Conservation (phyloP, 2,797 vertebrate species). For the Champsocephalus gunnari region DNA sequence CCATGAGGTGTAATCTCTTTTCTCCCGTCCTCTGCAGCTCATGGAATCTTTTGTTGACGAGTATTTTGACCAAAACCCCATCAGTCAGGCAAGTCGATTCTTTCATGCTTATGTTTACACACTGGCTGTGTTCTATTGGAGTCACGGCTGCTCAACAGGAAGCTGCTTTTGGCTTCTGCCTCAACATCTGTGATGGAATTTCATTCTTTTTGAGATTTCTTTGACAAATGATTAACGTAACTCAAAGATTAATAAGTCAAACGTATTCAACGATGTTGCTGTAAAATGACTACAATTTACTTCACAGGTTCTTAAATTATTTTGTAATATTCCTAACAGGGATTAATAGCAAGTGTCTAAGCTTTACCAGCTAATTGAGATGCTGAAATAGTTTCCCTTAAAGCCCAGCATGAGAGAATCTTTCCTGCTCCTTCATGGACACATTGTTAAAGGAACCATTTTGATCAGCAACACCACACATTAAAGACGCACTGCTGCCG, state of each 20-base stretch:
- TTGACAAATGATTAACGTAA: background rate
- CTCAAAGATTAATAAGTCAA: background rate
- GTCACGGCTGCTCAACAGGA: background rate
- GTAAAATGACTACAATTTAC: background rate
- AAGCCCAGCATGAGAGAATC: background rate
- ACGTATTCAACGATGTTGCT: background rate
- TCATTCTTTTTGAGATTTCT: background rate
- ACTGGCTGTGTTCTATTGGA: too few relatives aligned
- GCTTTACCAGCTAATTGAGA: background rate
- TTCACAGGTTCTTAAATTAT: background rate
- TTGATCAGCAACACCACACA: background rate
- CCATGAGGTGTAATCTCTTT: background rate
- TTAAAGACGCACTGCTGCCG: constrained; percentile 3
- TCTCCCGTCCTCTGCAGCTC: constrained; percentile 81
- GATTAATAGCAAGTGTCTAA: background rate
- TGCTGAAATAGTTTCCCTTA: background rate
- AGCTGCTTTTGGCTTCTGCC: background rate
- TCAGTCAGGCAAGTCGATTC: constrained; percentile 91
- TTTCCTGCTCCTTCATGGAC: background rate
- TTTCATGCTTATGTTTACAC: too few relatives aligned
- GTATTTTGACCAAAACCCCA: constrained; percentile 98
- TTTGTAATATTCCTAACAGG: background rate
- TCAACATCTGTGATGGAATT: background rate
- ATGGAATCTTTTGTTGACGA: constrained; percentile 95
- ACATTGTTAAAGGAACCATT: background rate